Evolutionary conservation across 1,140 invertebrate genomes (phyloP), one percentile per base, ranked within the genome.

Genomic region (Formica exsecta): DNA sequence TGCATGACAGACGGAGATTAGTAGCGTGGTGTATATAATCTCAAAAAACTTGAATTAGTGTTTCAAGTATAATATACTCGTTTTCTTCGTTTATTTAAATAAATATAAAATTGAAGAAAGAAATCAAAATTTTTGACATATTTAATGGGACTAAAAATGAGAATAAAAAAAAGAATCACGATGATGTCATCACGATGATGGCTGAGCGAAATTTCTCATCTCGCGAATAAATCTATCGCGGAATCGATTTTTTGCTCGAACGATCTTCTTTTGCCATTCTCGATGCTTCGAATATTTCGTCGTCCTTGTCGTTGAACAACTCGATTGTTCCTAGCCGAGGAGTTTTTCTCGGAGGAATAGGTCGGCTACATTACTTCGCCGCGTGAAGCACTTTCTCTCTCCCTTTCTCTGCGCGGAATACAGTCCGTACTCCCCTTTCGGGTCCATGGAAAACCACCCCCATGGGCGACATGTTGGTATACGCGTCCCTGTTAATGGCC

Each of bases 321-420:
- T 89, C 77, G 68, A 88, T 86, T 86, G 88, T 85, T 85, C 77
- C 64, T 61, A 57, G 38, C 32, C 80, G 80, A 87, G 86, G 71
- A 87, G 86, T 90, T 90, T 90, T 68, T 73, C 76, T 64, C 48
- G 16, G 57, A 73, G 86, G 89, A 90, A 90, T 90, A 90, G 91
- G 89, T 89, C 90, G 89, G 85, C 79, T 91, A 87, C 90, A 91
- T 91, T 91, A 91, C 89, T 80, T 91, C 90, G 66, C 83, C 68
- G 83, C 87, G 85, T 89, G 90, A 87, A 91, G 87, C 89, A 91
- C 90, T 91, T 91, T 86, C 22, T 29, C 70, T 66, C n/a, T 29
- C 70, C 59, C 16, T 54, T 65, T 5, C 59, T 65, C 22, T 32
- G 32, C 76, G 61, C 64, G 44, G 48, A 51, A 80, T 70, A 70